A percentile compares a stretch with the other conserved stretches of the same genome.
These are phyloP conservation scores for Saguinus midas DNA, from an alignment of 2,113 vertebrate genomes.

Conservation along the genomic window DNA sequence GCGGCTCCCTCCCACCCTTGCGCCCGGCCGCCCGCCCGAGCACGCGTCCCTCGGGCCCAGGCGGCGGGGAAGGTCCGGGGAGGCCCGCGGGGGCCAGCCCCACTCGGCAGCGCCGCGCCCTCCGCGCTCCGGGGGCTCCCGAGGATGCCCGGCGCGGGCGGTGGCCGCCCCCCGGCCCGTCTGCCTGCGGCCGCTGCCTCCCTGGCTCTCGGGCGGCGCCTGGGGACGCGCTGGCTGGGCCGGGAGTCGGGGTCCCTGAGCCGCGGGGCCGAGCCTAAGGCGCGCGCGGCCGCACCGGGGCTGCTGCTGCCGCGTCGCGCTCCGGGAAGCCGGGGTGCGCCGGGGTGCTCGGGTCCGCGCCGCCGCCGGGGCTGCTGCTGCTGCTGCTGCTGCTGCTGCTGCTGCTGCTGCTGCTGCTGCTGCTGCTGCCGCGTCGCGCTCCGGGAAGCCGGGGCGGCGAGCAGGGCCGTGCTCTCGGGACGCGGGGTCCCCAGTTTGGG, in stretches of 20 bases:
- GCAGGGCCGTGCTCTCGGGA: background rate
- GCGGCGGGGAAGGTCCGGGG: background rate
- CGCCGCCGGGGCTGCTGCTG: background rate
- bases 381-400: slow-evolving; percentile 46
- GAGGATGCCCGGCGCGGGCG: slow-evolving; percentile 53
- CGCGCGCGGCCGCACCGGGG: slow-evolving; percentile 44
- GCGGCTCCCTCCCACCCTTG: slow-evolving; percentile 44
- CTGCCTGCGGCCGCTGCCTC: background rate
- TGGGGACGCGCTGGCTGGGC: slow-evolving; percentile 50
- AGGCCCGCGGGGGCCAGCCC: background rate
- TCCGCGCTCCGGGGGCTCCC: background rate
- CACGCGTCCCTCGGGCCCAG: slow-evolving; percentile 34
- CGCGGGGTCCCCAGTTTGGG: background rate
- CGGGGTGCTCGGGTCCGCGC: slow-evolving; percentile 43
- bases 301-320: background rate
- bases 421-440: too few species aligned
- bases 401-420: too few species aligned
- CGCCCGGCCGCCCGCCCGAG: background rate
- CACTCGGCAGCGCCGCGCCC: slow-evolving; percentile 39
- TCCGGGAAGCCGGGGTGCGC: slow-evolving; percentile 13
- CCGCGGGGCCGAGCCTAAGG: slow-evolving; percentile 60
- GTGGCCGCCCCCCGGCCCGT: slow-evolving; percentile 25
- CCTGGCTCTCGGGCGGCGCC: slow-evolving; percentile 52
- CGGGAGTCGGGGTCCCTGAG: slow-evolving; percentile 58
- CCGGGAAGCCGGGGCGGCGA: background rate